Conservation (phyloP, 2,797 vertebrate genomes). For the Alauda arvensis region DNA sequence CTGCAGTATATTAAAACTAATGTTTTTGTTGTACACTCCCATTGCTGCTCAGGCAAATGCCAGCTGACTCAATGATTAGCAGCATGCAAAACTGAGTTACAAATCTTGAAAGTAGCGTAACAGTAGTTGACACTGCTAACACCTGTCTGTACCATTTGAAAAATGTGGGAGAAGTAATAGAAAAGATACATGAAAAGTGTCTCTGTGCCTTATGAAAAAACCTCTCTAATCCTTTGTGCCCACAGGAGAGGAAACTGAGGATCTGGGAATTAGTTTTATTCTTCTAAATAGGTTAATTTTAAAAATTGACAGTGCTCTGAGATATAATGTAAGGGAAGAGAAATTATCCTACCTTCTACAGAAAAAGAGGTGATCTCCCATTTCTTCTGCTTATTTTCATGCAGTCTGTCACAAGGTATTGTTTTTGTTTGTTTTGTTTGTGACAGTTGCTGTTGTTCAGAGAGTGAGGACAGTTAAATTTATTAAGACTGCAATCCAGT, state of each 20-base stretch:
- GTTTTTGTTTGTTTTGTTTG: neutral
- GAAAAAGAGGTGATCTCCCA: neutral
- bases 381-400: neutral
- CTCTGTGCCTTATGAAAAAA: neutral
- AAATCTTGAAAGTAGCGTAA: neutral
- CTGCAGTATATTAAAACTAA: neutral
- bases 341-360: neutral
- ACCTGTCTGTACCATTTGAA: neutral
- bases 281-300: neutral
- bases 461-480: neutral
- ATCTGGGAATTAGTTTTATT: neutral
- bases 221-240: neutral
- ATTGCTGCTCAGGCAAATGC: neutral
- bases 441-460: neutral
- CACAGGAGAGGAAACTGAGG: neutral
- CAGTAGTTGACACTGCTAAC: neutral
- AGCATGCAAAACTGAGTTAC: neutral
- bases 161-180: neutral
- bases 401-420: neutral
- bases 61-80: neutral
- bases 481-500: neutral
- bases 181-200: neutral
- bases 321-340: neutral
- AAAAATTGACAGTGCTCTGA: neutral
- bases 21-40: neutral